Base-by-base conservation (phyloP, 1,140 invertebrate species). In the Globodera ellingtonae region DNA sequence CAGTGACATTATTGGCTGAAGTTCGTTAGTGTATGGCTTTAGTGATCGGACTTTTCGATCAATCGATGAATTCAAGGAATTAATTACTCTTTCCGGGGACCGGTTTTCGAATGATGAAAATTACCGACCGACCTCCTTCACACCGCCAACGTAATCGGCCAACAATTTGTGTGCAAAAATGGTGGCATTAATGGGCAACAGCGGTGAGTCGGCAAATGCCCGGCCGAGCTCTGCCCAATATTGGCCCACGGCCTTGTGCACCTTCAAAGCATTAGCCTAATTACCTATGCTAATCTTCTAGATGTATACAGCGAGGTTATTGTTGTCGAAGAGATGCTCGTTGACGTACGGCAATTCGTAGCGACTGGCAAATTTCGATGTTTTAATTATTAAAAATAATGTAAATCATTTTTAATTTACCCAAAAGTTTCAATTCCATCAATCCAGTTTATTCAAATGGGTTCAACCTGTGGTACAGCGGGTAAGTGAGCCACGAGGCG, bases 311-410 rank as follows among this genome's bases (percentile, higher is more conserved):
- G 86, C 80, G 15, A 85, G 75, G 52, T 85, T 75, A 7, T 88
- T 79, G 46, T 75, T 80, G 76, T 91, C 91, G 48, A 90, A 84
- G 50, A 90, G 70, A 65, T 87, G 81, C 75, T 90, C 86, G 62
- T 90, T 87, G 7, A 88, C 71, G 56, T 87, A 85, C 50, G 90
- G 90, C 8, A 90, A 90, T 78, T 91, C 91, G 79, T 91, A 91
- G n/a, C 89, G 85, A 0, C 90, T 35, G 35, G 35, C 35, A 35
- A 35, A 35, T 35, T 35, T 35, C 3, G 35, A 35, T 35, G 35
- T 35, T 35, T 35, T 35, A 35, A 35, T 35, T 35, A 35, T 35
- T 35, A 35, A 35, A 35, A 35, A 35, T 35, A 35, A 3, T 35
- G 35, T 2, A 35, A 35, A 35, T 35, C 35, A 35, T 2, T 35